phyloP scores from a whole-genome alignment of 1,140 invertebrate genomes.

The Amphibalanus amphitrite region DNA sequence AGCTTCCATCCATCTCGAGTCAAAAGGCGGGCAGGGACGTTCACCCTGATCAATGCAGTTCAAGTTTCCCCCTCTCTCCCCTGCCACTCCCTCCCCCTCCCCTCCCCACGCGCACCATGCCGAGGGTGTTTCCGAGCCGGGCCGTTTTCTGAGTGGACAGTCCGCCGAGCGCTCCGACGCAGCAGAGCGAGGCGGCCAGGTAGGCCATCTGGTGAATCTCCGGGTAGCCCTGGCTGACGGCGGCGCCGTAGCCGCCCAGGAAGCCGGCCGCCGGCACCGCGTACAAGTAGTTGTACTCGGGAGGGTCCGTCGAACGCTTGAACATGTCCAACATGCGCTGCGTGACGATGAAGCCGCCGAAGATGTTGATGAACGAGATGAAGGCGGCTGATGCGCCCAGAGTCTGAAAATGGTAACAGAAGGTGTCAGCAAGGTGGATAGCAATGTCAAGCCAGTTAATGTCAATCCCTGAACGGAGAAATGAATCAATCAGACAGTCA shows the following conservation, averaged over 20 bases:
- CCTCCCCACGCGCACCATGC: conserved; percentile 40
- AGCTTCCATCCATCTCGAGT: too few species aligned
- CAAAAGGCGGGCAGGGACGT: too few species aligned
- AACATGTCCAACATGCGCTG: conserved; percentile 75
- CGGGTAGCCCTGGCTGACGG: conserved; percentile 41
- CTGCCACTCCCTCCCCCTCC: not conserved
- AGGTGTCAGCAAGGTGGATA: too few species aligned
- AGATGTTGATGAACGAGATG: conserved; percentile 78
- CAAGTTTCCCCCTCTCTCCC: too few species aligned
- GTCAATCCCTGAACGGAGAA: too few species aligned
- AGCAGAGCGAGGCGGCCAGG: conserved; percentile 64
- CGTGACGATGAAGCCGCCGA: conserved; percentile 76
- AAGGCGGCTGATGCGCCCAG: conserved; percentile 64
- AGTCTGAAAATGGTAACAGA: conserved; percentile 23
- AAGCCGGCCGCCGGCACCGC: conserved; percentile 54
- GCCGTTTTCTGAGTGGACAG: conserved; percentile 61
- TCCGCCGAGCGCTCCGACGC: conserved; percentile 69
- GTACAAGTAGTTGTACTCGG: conserved; percentile 69
- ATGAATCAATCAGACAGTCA: too few species aligned
- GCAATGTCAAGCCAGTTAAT: too few species aligned
- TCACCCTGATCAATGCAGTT: too few species aligned
- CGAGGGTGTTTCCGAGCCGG: conserved; percentile 61
- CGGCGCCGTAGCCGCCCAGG: conserved; percentile 53
- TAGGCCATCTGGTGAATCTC: conserved; percentile 78
- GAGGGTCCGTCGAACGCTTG: conserved; percentile 55